Base-by-base conservation (phyloP, 2,888 invertebrate species). In the Prenolepis imparis region DNA sequence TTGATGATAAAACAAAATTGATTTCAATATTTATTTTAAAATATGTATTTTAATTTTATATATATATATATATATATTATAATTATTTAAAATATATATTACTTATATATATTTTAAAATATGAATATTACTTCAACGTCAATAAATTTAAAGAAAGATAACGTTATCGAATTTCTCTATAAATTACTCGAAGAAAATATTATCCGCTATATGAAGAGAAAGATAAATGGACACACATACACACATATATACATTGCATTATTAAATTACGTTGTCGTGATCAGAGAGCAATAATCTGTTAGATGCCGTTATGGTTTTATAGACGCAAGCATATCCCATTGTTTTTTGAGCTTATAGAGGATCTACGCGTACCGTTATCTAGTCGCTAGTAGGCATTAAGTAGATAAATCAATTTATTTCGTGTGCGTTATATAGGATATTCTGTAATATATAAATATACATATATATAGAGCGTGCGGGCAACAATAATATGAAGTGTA, bases 291-390 rank as follows among this genome's bases (percentile, higher is more conserved):
- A 87, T 84, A 57, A 80, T 55, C 68, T 82, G 82, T 88, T 75
- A 86, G 78, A 84, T 77, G 72, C 87, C 87, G 87, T 86, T 82
- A 72, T 55, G 66, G 77, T 78, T 82, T 64, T n/a, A 32, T 41
- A 68, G 75, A 84, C 72, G 44, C 73, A 9, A 87, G 89, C 90
- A 91, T 92, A 91, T 92, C 90, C 84, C 87, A 90, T 91, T 90
- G 92, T 91, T 93, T 52, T 52, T 52, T 92, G 82, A 86, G 84
- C 89, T 91, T 90, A 87, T 88, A 92, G 85, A 92, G 91, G 86
- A 90, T 92, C 86, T 93, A 92, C 84, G 85, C 89, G 70, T 89
- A 90, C 90, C 72, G 93, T 93, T 93, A 93, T 90, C 89, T 91
- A 92, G 90, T 91, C 90, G 82, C 83, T 88, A 88, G 84, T 86